phyloP scores from a whole-genome alignment of 2,888 invertebrate genomes.

The Folsomia candida region DNA sequence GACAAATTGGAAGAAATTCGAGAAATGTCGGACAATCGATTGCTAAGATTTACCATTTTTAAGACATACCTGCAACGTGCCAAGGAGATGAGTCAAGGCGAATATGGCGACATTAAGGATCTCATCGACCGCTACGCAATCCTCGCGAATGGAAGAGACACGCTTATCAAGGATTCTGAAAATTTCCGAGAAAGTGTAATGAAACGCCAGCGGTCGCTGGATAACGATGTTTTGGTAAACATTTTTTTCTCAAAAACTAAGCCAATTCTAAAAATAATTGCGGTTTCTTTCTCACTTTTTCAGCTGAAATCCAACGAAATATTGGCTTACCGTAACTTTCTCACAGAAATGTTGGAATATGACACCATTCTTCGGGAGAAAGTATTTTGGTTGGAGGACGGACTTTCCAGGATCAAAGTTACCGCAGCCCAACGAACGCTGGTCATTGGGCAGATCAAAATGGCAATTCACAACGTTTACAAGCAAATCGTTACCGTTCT shows the following conservation, averaged over 20 bases:
- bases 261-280: neutral
- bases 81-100: conserved; percentile 42
- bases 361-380: conserved; percentile 37
- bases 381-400: conserved; percentile 40
- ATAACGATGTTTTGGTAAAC: conserved; percentile 34
- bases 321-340: conserved; percentile 44
- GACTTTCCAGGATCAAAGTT: conserved; percentile 41
- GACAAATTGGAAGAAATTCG: conserved; percentile 27
- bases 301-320: conserved; percentile 44
- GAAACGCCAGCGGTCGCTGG: conserved; percentile 36
- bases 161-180: conserved; percentile 26
- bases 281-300: neutral
- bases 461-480: conserved; percentile 47
- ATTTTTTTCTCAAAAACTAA: neutral
- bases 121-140: conserved; percentile 45
- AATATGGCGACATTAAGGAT: conserved; percentile 42
- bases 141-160: conserved; percentile 36
- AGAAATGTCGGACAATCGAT: conserved; percentile 29
- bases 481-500: conserved; percentile 41
- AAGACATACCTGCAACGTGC: conserved; percentile 41
- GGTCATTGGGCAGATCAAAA: conserved; percentile 45
- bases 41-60: conserved; percentile 41
- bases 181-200: conserved; percentile 34
- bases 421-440: conserved; percentile 47
- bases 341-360: conserved; percentile 44